A percentile compares a stretch with the other conserved stretches of the same genome.
phyloP scores from a whole-genome alignment of 2,888 invertebrate species.

The Pseudococcus jackbeardsleyi region DNA sequence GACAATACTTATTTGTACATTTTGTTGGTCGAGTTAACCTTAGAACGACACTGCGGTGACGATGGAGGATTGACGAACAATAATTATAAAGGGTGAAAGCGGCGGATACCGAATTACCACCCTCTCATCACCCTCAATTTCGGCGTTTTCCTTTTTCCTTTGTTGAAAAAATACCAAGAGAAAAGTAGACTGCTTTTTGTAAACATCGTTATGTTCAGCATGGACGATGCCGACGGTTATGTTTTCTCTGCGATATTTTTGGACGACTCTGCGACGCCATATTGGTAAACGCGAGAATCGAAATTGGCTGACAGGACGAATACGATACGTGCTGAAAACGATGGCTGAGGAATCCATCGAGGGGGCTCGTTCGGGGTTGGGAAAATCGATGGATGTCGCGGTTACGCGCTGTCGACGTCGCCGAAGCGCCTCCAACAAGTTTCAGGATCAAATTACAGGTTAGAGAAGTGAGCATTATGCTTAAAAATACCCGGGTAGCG shows the following conservation, averaged over 20 bases:
- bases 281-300: not conserved
- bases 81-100: too few relatives aligned
- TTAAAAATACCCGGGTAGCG: not conserved
- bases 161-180: not conserved
- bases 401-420: too few relatives aligned
- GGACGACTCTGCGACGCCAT: not conserved
- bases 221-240: not conserved
- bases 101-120: too few relatives aligned
- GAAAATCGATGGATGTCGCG: not conserved
- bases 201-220: not conserved
- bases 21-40: too few relatives aligned
- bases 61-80: too few relatives aligned
- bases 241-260: not conserved
- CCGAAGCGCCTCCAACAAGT: not conserved
- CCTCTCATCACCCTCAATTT: too few relatives aligned
- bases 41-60: too few relatives aligned
- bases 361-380: not conserved
- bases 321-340: too few relatives aligned
- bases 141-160: not conserved
- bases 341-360: not conserved
- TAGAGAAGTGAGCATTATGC: not conserved
- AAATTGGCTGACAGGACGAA: too few relatives aligned
- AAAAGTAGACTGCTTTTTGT: not conserved
- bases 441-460: not conserved
- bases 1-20: too few relatives aligned